phyloP scores from a whole-genome alignment of 2,797 vertebrate species.

The Garrulus glandarius region DNA sequence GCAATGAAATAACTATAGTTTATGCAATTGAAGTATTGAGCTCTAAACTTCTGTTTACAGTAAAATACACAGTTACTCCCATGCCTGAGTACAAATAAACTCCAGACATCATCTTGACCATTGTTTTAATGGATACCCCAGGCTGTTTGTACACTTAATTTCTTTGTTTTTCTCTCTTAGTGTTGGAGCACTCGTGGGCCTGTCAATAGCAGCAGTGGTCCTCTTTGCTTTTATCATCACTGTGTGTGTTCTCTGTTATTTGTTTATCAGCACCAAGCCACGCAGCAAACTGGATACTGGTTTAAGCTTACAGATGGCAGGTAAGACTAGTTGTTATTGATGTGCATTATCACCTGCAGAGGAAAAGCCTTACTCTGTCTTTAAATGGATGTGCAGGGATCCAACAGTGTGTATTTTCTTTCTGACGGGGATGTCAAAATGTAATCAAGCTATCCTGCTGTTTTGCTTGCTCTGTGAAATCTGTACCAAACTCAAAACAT shows the following conservation, averaged over 20 bases:
- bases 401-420: background rate
- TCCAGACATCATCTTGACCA: background rate
- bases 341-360: background rate
- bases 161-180: slow-evolving; percentile 71
- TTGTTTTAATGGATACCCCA: background rate
- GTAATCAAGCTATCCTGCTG: background rate
- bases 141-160: background rate
- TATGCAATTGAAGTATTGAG: background rate
- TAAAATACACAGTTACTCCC: background rate
- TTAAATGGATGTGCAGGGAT: background rate
- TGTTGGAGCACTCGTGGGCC: slow-evolving; percentile 86
- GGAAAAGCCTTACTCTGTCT: background rate
- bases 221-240: slow-evolving; percentile 89
- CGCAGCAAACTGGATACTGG: slow-evolving; percentile 83
- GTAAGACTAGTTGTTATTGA: slow-evolving; percentile 67
- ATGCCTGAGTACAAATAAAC: background rate
- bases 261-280: slow-evolving; percentile 91
- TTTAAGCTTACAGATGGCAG: slow-evolving; percentile 81
- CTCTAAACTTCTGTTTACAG: background rate
- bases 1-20: background rate
- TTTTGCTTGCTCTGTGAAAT: background rate
- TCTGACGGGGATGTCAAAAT: background rate
- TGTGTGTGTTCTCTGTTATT: slow-evolving; percentile 88
- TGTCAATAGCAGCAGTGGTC: slow-evolving; percentile 87
- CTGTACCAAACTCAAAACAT: background rate